A percentile compares a stretch with the other conserved stretches of the same genome.
These are phyloP conservation scores for Hippocampus barbouri DNA, from an alignment of 2,113 vertebrate species.

Conservation along the genomic window DNA sequence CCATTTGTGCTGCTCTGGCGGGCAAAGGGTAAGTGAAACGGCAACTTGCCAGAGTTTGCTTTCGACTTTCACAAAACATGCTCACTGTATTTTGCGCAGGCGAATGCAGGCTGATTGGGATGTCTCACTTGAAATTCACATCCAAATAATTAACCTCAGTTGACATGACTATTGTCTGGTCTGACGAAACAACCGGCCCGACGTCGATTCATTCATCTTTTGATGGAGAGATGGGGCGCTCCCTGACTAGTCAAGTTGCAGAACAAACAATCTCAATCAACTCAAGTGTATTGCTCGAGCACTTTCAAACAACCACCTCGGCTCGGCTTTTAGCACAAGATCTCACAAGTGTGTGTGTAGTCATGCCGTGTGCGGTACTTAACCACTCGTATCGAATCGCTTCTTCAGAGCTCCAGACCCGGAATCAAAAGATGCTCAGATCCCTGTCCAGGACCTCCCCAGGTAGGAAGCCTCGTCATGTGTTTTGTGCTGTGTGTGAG, in stretches of 20 bases:
- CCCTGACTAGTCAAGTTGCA: background rate
- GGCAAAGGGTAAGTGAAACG: conserved; percentile 86
- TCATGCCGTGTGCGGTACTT: background rate
- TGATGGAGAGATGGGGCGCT: too few relatives aligned
- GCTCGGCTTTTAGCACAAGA: too few relatives aligned
- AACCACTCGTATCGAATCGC: conserved; percentile 4
- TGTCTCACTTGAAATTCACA: background rate
- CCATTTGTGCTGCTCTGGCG: conserved; percentile 83
- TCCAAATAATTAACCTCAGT: background rate
- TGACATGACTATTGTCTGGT: background rate
- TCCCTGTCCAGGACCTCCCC: conserved; percentile 84
- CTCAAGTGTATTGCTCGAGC: too few relatives aligned
- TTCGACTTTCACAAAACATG: background rate
- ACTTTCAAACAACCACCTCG: too few relatives aligned
- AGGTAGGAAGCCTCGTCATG: conserved; percentile 64
- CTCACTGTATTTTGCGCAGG: background rate
- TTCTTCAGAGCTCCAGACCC: conserved; percentile 83
- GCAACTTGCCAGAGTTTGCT: background rate
- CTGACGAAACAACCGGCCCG: background rate
- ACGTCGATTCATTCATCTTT: background rate
- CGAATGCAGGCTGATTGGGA: background rate
- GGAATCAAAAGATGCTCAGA: conserved; percentile 73
- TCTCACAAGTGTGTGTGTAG: too few relatives aligned
- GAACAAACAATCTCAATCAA: too few relatives aligned
- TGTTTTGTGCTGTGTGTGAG: conserved; percentile 6